Evolutionary conservation across 2,113 vertebrate genomes (phyloP), one percentile per base, ranked within the genome.

Genomic region (Falcunculus frontatus): DNA sequence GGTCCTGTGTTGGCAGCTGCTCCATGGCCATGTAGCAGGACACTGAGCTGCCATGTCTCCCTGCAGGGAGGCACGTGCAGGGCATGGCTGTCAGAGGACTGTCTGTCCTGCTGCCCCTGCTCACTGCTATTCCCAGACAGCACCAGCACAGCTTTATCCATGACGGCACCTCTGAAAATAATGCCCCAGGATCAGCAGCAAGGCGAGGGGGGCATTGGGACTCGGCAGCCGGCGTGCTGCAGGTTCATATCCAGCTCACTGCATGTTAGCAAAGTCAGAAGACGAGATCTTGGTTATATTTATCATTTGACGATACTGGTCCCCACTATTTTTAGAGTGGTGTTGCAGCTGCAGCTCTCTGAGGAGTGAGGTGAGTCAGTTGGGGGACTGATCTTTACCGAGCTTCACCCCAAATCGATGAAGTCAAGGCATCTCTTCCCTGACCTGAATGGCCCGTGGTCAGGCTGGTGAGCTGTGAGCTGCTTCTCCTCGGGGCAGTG

Each of bases 141-240:
- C 6, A 16, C 11, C 4, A 5, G 30, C 9, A 0, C 1, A 5
- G 56, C 39, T 92, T 87, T 59, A 46, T 41, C 56, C 27, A 6
- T 64, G 90, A 75, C 12, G 4, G 65, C 26, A 5, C 30, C 26
- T 59, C 82, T 2, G 2, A 87, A 93, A 90, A 90, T 74, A 79
- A 82, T 42, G 70, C 12, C 29, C 19, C 5, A 0, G 8, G 16
- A 20, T 50, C 4, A 1, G 53, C 62, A 85, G 57, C 10, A 7
- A 27, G 75, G 42, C 6, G 0, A 78, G 57, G 11, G 21, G 37
- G 21, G 4, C 0, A 0, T 0, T 16, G n/a, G 44, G 53, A n/a
- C 68, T 75, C 16, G 0, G 47, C 70, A 78, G 65, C 81, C 7
- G 0, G 44, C 10, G 33, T 0, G 6, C 44, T 64, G 17, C 32